These are phyloP conservation scores for Sinopyrophorus schimmeli DNA, from an alignment of 2,888 invertebrate species.

Conservation along the genomic window DNA sequence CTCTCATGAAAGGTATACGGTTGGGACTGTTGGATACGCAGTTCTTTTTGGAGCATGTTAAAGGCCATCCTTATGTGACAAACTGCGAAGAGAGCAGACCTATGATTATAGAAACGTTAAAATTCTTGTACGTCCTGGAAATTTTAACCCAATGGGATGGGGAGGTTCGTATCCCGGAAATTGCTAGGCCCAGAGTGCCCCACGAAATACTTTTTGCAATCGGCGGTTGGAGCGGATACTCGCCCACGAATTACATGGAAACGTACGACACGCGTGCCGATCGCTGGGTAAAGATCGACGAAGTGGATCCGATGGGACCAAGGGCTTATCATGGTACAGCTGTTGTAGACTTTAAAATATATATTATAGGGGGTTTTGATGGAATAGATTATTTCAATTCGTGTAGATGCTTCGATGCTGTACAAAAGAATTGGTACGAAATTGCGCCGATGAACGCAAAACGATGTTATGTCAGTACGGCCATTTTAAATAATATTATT, in stretches of 20 bases:
- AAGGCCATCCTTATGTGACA: constrained; percentile 83
- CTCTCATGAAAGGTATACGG: constrained; percentile 78
- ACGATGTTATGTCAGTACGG: constrained; percentile 85
- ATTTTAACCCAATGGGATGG: constrained; percentile 81
- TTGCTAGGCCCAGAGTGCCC: constrained; percentile 82
- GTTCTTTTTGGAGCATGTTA: constrained; percentile 89
- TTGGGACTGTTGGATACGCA: constrained; percentile 81
- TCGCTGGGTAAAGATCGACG: constrained; percentile 82
- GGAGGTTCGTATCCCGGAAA: constrained; percentile 81
- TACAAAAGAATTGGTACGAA: constrained; percentile 83
- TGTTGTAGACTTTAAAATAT: constrained; percentile 81
- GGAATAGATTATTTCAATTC: constrained; percentile 77
- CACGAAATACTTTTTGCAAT: constrained; percentile 87
- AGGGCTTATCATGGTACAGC: constrained; percentile 94
- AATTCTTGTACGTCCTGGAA: constrained; percentile 90
- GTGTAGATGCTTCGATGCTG: constrained; percentile 81
- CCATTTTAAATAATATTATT: constrained; percentile 74
- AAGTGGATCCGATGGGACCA: constrained; percentile 81
- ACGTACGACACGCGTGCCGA: constrained; percentile 89
- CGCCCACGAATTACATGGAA: constrained; percentile 78
- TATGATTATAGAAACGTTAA: constrained; percentile 86
- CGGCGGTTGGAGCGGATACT: constrained; percentile 78
- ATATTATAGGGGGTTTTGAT: constrained; percentile 91
- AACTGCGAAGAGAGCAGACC: constrained; percentile 83
- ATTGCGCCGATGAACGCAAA: constrained; percentile 88